Conservation (phyloP, 2,113 vertebrate species). For the Crotalus helleri region DNA sequence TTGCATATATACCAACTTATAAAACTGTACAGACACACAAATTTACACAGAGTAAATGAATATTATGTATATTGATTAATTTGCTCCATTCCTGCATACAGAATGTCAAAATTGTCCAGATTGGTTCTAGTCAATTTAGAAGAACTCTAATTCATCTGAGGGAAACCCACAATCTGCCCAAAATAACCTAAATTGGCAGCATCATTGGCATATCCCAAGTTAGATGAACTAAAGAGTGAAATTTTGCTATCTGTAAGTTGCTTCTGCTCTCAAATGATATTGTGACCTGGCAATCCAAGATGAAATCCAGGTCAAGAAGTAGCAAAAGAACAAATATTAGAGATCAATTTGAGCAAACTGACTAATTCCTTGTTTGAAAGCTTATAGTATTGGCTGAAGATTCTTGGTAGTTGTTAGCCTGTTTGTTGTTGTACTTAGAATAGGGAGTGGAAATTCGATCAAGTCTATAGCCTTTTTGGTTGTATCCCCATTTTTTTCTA, state of each 20-base stretch:
- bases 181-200: not conserved
- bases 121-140: not conserved
- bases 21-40: not conserved
- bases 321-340: not conserved
- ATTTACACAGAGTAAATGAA: not conserved
- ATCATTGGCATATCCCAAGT: not conserved
- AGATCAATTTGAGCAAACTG: not conserved
- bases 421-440: not conserved
- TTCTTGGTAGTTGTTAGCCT: not conserved
- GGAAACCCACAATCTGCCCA: not conserved
- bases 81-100: not conserved
- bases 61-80: not conserved
- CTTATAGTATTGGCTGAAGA: not conserved
- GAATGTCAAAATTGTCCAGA: not conserved
- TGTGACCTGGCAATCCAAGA: not conserved
- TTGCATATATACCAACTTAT: not conserved
- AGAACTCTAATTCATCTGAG: not conserved
- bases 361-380: not conserved
- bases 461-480: not conserved
- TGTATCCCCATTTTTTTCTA: not conserved
- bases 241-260: not conserved
- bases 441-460: not conserved
- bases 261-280: not conserved
- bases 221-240: not conserved
- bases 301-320: not conserved